Conservation (phyloP, 2,797 vertebrate species). For the Hirundo rustica region DNA sequence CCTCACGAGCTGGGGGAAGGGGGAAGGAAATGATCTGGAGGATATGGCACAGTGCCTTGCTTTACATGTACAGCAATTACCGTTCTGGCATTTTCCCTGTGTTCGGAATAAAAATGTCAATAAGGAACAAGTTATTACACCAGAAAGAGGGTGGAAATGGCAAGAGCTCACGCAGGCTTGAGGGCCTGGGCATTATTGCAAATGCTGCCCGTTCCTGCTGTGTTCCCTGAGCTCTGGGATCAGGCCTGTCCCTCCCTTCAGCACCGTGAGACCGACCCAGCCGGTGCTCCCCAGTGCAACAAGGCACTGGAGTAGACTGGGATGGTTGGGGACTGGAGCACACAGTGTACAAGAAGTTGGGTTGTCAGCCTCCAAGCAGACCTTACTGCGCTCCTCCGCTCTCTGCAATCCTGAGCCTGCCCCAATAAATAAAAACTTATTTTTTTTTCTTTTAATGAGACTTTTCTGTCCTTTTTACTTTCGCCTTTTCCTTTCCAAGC, state of each 20-base stretch:
- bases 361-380: not conserved
- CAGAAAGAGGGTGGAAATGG: conserved; percentile 11
- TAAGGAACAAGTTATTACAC: conserved; percentile 62
- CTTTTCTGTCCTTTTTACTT: not conserved
- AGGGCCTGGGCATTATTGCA: not conserved
- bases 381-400: not conserved
- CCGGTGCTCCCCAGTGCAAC: not conserved
- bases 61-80: conserved; percentile 62
- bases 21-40: not conserved
- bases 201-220: not conserved
- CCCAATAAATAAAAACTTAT: not conserved
- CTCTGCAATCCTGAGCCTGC: not conserved
- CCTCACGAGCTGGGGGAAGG: not conserved
- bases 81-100: conserved; percentile 49
- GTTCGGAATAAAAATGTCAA: conserved; percentile 60
- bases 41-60: conserved; percentile 15
- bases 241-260: not conserved
- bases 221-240: not conserved
- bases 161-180: not conserved
- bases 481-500: not conserved
- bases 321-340: rapidly evolving
- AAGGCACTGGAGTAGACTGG: rapidly evolving
- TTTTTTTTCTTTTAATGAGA: conserved; percentile 1
- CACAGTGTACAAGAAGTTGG: rapidly evolving
- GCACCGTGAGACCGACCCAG: rapidly evolving